phyloP scores from a whole-genome alignment of 2,113 vertebrate species.

The Aldabrachelys gigantea region DNA sequence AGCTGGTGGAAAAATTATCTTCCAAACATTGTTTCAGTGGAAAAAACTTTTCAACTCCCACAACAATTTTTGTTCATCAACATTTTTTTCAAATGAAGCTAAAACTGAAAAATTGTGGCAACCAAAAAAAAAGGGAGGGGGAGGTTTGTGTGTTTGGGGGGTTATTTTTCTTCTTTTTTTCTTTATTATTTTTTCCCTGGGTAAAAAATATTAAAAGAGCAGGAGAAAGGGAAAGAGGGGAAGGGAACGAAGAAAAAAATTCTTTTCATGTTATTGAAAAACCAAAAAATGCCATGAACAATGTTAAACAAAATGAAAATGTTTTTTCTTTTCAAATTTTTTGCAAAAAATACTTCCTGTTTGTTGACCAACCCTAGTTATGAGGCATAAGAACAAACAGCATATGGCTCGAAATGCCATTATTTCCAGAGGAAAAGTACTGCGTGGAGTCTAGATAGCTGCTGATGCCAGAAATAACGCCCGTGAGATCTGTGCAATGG shows the following conservation, averaged over 20 bases:
- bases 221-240: accelerated
- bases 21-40: neutral
- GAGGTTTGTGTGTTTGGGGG: neutral
- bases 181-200: neutral
- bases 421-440: neutral
- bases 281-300: neutral
- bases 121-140: neutral
- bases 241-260: accelerated
- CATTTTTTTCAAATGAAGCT: neutral
- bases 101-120: neutral
- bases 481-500: neutral
- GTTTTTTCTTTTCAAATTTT: neutral
- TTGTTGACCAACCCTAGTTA: neutral
- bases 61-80: neutral
- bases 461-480: neutral
- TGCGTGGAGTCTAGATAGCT: neutral
- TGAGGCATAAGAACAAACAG: neutral
- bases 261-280: neutral
- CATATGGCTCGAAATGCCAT: neutral
- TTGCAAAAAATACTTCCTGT: neutral
- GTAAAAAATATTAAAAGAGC: accelerated
- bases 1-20: neutral
- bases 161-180: neutral
- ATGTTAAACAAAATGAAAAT: neutral
- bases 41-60: neutral